phyloP scores from a whole-genome alignment of 2,888 invertebrate species.

The Serrognathus titanus region DNA sequence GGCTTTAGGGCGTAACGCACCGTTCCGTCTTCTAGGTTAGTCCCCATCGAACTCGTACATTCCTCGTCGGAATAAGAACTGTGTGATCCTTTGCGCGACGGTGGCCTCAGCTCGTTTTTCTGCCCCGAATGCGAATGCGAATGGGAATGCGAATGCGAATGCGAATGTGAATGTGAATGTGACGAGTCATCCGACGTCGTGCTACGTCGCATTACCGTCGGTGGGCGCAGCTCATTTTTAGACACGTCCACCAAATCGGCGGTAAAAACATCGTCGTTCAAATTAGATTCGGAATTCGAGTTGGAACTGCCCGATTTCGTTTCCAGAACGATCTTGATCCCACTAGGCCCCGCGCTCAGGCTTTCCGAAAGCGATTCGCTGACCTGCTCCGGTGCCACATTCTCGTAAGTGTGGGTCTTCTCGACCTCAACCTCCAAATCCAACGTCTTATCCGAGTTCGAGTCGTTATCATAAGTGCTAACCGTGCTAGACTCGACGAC shows the following conservation, averaged over 20 bases:
- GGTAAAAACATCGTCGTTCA: constrained; percentile 50
- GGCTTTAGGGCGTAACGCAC: constrained; percentile 76
- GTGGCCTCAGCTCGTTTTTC: constrained; percentile 36
- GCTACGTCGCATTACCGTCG: constrained; percentile 43
- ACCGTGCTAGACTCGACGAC: constrained; percentile 66
- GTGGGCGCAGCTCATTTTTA: constrained; percentile 44
- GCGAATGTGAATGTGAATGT: constrained; percentile 19
- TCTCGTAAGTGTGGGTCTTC: constrained; percentile 48
- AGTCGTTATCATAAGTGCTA: constrained; percentile 57
- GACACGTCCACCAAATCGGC: constrained; percentile 36
- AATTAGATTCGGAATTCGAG: constrained; percentile 49
- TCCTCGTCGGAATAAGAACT: constrained; percentile 75
- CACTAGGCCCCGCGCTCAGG: constrained; percentile 44
- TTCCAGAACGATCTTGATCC: constrained; percentile 45
- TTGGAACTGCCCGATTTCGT: constrained; percentile 38
- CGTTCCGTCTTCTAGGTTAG: constrained; percentile 73
- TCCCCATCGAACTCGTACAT: constrained; percentile 69
- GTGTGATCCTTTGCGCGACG: constrained; percentile 50
- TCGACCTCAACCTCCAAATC: constrained; percentile 59
- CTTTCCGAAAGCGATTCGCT: constrained; percentile 46
- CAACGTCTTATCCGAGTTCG: constrained; percentile 65
- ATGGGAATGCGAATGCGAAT: no score
- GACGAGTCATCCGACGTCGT: constrained; percentile 47
- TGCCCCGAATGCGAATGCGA: constrained; percentile 32
- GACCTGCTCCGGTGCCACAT: constrained; percentile 40